Evolutionary conservation across 2,113 vertebrate genomes (phyloP), one percentile per base, ranked within the genome.

Genomic region (Turnix velox): DNA sequence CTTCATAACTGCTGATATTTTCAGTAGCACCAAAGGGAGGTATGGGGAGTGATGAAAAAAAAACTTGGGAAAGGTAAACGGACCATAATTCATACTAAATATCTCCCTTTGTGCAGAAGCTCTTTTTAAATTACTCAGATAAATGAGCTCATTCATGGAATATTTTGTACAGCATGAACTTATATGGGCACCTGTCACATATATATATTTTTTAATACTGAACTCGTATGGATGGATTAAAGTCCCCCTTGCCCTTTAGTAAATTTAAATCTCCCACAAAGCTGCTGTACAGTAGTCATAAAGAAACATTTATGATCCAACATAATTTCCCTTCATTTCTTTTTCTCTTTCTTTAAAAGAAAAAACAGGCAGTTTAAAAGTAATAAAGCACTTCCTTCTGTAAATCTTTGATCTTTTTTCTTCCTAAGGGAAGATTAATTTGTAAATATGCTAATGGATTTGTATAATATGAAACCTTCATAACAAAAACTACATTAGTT

Each of bases 381-480:
- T 97, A 98, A 98, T 98, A 98, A 97, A 97, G 84, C 94, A 95
- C 94, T 97, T 96, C 95, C 93, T 97, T 97, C 94, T 97, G 71
- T 97, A 97, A 97, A 97, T 98, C 96, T 97, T 97, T 95, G 92
- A 97, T 97, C 90, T 97, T 96, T 97, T 96, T 95, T 97, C 97
- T 92, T 96, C 97, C 97, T 97, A 96, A 96, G 97, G 97, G 97
- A 97, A 98, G 97, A 98, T 97, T 98, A 98, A 98, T 98, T 98
- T 98, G 97, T 98, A 98, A 97, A 97, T 98, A 98, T 98, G 97
- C 96, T 98, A 98, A 98, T 98, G 96, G 96, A 97, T 97, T 97
- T 98, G 96, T 98, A 97, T 97, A 97, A 97, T 98, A 97, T 96
- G 97, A 97, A 98, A 97, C 96, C 96, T 98, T 97, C 95, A 94